phyloP scores from a whole-genome alignment of 2,113 vertebrate genomes.

The Glaucomys volans region DNA sequence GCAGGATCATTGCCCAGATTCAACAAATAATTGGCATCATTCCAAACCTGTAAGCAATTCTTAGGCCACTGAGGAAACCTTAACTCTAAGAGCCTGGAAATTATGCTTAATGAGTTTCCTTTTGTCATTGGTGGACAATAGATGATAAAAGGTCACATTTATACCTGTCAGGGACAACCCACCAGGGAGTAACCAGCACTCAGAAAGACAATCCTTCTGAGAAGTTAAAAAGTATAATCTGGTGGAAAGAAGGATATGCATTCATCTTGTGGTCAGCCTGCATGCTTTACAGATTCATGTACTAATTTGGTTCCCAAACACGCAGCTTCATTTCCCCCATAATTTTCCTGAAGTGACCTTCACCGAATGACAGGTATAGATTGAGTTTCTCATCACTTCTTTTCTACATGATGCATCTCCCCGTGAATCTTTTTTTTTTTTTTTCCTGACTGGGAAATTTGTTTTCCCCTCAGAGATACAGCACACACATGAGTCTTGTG shows the following conservation, averaged over 20 bases:
- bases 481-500: slow-evolving; percentile 16
- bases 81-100: slow-evolving; percentile 66
- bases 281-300: slow-evolving; percentile 43
- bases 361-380: neutral
- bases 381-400: slow-evolving; percentile 47
- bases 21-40: neutral
- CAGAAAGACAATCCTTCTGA: neutral
- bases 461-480: slow-evolving; percentile 50
- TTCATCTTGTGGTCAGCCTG: slow-evolving; percentile 60
- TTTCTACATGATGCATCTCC: slow-evolving; percentile 3
- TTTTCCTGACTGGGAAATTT: slow-evolving; percentile 51
- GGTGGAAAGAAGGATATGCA: slow-evolving; percentile 64
- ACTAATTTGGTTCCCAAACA: slow-evolving; percentile 77
- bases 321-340: slow-evolving; percentile 14
- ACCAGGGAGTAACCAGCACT: neutral
- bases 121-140: slow-evolving; percentile 67
- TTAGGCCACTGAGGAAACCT: slow-evolving; percentile 42
- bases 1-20: neutral
- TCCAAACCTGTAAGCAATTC: slow-evolving; percentile 64
- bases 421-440: slow-evolving; percentile 60
- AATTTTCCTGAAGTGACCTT: slow-evolving; percentile 66
- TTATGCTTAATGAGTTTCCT: slow-evolving; percentile 74
- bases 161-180: slow-evolving; percentile 71
- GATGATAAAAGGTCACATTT: slow-evolving; percentile 67
- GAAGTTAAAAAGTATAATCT: slow-evolving; percentile 71